Evolutionary conservation across 2,888 invertebrate species (phyloP).

Genomic region (Erpobdella octoculata): DNA sequence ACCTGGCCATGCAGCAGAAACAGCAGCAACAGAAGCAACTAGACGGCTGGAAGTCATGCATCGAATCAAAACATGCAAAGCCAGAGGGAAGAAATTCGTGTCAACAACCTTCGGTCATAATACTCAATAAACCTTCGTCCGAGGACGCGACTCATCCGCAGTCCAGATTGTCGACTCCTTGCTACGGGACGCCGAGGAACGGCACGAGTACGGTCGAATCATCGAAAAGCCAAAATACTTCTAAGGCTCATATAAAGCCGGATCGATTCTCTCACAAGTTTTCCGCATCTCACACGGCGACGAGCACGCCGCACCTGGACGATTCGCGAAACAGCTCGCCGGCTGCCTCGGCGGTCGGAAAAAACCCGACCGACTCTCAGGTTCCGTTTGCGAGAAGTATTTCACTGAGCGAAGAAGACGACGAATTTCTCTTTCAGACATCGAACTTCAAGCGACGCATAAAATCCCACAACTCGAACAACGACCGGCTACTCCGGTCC

Average conservation of each 20-base stretch:
- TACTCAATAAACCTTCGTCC: background rate
- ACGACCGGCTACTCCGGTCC: no score
- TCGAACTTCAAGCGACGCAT: background rate
- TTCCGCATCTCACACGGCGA: background rate
- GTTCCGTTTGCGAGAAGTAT: no score
- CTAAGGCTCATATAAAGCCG: background rate
- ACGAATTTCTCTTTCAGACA: no score
- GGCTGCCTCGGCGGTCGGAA: no score
- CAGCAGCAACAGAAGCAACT: conserved; percentile 16
- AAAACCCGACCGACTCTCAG: no score
- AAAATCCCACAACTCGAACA: background rate
- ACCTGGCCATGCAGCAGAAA: background rate
- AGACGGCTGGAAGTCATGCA: no score
- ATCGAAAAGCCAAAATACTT: background rate
- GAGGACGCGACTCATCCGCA: no score
- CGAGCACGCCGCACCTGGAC: background rate
- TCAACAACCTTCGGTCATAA: background rate
- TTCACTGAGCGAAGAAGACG: no score
- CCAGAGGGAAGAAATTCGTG: background rate
- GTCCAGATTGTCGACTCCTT: no score
- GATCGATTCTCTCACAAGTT: background rate
- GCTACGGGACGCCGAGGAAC: no score
- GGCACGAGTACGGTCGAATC: no score
- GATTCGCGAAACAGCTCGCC: background rate
- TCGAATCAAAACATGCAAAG: background rate